Evolutionary conservation across 2,888 invertebrate species (phyloP), one percentile per base, ranked within the genome.

Genomic region (Orthonychiurus folsomi): DNA sequence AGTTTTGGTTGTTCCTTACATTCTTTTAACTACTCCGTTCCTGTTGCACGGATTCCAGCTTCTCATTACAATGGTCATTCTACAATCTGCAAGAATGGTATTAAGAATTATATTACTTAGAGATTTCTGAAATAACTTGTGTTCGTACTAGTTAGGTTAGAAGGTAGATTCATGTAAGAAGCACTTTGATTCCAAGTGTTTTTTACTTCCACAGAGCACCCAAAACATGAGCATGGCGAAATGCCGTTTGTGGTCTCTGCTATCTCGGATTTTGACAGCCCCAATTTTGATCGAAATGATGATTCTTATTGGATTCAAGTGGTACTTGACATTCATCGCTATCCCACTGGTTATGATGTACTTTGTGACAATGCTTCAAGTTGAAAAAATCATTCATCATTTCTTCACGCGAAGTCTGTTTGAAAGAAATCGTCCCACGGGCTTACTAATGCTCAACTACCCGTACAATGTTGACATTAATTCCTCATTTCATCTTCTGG

Each of bases 271-370:
- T 9, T n/a, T 52, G 5, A n/a, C 52, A 20, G 52, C 52, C n/a
- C 52, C 52, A 23, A 52, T 52, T 20, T 23, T 52, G 52, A 52
- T 52, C 20, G 52, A 52, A 52, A 52, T 52, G 52, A 52, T 52
- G 52, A 52, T 52, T 52, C n/a, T 52, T 9, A 52, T 52, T 52
- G 52, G 52, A n/a, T 52, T 52, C 52, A 52, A 52, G 20, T 52
- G 52, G 52, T 52, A 52, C 52, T 20, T 52, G 9, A 52, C 52
- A n/a, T 9, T 52, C 52, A 52, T 52, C n/a, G 52, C 52, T 12
- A 52, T 52, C 24, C 52, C 52, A 12, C 20, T 52, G 52, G 52
- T 52, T 9, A 52, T 52, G 12, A 52, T 52, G 52, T 52, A 52
- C n/a, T 52, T 52, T 52, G 9, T 52, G 9, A 52, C 52, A 20